These are phyloP conservation scores for Pseudorhiza aurosa DNA, from an alignment of 30 jellyfish, hydroid and myxozoan species.

Conservation along the genomic window DNA sequence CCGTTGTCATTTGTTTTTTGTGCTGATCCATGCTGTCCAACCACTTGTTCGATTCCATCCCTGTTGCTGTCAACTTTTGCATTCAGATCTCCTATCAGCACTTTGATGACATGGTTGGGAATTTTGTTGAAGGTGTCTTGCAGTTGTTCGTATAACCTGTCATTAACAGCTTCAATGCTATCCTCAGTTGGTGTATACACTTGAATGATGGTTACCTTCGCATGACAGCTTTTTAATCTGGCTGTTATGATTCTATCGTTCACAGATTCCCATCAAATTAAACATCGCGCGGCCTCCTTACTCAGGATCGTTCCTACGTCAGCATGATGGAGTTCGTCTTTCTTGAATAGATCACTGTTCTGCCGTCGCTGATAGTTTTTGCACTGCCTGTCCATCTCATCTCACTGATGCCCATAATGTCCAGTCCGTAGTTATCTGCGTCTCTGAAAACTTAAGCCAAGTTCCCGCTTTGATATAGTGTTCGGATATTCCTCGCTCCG, in stretches of 20 bases:
- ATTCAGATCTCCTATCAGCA: slow-evolving; percentile 20
- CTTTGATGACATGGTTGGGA: slow-evolving; percentile 8
- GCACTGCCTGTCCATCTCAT: slow-evolving; percentile 17
- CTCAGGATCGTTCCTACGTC: slow-evolving; percentile 4
- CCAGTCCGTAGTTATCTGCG: neutral
- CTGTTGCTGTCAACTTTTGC: neutral
- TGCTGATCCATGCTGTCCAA: slow-evolving; percentile 25
- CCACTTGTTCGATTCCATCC: neutral
- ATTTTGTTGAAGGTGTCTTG: slow-evolving; percentile 16
- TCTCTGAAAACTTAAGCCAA: slow-evolving; percentile 1
- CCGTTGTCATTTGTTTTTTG: slow-evolving; percentile 1
- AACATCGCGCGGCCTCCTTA: neutral
- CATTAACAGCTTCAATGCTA: neutral
- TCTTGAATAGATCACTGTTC: slow-evolving; percentile 4
- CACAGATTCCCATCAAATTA: slow-evolving; percentile 18
- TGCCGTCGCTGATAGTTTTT: slow-evolving; percentile 10
- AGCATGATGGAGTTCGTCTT: neutral
- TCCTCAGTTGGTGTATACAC: slow-evolving; percentile 16
- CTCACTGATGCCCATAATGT: slow-evolving; percentile 5
- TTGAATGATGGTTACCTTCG: slow-evolving; percentile 12
- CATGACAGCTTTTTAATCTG: neutral
- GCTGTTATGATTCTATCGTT: slow-evolving; percentile 18
- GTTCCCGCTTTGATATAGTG: neutral
- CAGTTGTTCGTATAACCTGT: neutral
- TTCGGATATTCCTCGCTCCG: neutral